Evolutionary conservation across 2,113 vertebrate genomes (phyloP).

Genomic region (Apodemus sylvaticus): DNA sequence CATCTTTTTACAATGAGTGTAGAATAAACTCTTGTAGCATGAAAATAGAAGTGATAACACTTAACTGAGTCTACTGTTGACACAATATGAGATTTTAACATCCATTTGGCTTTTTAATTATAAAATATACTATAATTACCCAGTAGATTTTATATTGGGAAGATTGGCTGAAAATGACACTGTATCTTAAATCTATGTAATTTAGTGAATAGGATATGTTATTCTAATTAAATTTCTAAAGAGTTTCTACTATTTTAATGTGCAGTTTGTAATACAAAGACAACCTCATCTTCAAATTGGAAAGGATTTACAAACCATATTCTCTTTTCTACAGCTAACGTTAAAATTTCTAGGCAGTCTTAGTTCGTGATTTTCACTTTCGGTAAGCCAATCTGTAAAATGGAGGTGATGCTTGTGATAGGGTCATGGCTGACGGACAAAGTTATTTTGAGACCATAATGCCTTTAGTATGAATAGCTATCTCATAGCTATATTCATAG

Average conservation of each 20-base stretch:
- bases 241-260: constrained; percentile 58
- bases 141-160: constrained; percentile 62
- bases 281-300: constrained; percentile 22
- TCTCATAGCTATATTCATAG: background rate
- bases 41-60: constrained; percentile 6
- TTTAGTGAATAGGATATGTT: constrained; percentile 66
- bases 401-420: background rate
- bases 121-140: constrained; percentile 66
- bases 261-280: constrained; percentile 47
- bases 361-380: background rate
- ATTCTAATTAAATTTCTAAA: constrained; percentile 75
- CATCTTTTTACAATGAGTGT: background rate
- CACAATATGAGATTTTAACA: constrained; percentile 78
- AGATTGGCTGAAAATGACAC: constrained; percentile 70
- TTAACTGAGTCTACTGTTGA: constrained; percentile 51
- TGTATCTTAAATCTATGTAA: constrained; percentile 62
- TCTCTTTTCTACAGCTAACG: background rate
- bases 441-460: background rate
- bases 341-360: background rate
- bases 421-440: background rate
- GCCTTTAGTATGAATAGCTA: background rate
- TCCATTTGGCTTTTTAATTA: constrained; percentile 79
- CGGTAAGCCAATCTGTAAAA: background rate
- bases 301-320: background rate
- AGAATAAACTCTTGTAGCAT: background rate